Conservation (phyloP, 2,888 invertebrate species). For the Sminthurides aquaticus region DNA sequence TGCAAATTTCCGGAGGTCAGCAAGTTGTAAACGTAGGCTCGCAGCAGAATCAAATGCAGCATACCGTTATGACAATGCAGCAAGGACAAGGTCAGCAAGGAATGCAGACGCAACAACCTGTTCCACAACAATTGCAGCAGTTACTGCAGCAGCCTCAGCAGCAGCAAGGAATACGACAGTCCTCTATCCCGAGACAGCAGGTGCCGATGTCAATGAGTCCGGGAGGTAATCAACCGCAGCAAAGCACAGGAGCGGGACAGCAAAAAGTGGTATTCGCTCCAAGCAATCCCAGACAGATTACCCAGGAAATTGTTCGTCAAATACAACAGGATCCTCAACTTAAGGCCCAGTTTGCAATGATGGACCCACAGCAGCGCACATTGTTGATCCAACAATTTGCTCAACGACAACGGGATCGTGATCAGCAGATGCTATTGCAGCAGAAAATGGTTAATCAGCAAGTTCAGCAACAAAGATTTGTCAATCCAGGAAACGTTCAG, state of each 20-base stretch:
- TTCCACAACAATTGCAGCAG: constrained; percentile 11
- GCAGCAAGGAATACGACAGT: constrained; percentile 16
- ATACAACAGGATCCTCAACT: constrained; percentile 40
- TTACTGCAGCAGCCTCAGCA: constrained; percentile 13
- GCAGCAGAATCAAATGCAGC: background rate
- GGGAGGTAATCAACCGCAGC: constrained; percentile 9
- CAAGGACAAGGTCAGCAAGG: background rate
- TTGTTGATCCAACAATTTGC: constrained; percentile 39
- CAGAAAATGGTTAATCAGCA: constrained; percentile 34
- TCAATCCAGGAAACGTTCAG: constrained; percentile 27
- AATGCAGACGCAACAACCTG: background rate
- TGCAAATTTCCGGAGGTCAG: background rate
- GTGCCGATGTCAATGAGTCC: constrained; percentile 9
- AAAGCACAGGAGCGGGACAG: constrained; percentile 18
- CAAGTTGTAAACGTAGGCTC: background rate
- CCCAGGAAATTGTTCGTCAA: constrained; percentile 39
- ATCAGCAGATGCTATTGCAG: constrained; percentile 40
- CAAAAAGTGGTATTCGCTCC: constrained; percentile 11
- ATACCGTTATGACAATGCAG: background rate
- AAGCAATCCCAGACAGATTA: constrained; percentile 20
- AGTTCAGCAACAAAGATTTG: constrained; percentile 27
- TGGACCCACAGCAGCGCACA: constrained; percentile 37
- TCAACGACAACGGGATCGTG: constrained; percentile 37
- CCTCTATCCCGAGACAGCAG: constrained; percentile 16
- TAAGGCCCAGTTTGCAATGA: constrained; percentile 41